A percentile compares a stretch with the other conserved stretches of the same genome.
Evolutionary conservation across 2,113 vertebrate species (phyloP).

Genomic region (Salvelinus fontinalis): DNA sequence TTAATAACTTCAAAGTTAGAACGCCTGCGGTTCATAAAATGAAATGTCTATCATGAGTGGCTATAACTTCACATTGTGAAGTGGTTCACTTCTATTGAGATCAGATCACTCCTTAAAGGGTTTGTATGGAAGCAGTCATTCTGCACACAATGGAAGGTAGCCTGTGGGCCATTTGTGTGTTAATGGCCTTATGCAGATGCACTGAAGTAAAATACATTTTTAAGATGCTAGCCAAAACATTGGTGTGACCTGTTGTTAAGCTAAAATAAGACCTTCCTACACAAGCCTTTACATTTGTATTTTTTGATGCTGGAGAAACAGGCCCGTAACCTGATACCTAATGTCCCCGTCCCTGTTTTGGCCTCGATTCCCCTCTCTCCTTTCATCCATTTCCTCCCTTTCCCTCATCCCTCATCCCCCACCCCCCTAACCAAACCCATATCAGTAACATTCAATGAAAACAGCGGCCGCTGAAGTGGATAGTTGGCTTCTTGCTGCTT

Average conservation of each 20-base stretch:
- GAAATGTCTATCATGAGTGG: background rate
- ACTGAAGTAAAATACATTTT: background rate
- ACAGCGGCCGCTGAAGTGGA: constrained; percentile 43
- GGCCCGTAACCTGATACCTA: constrained; percentile 59
- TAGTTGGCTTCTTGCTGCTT: constrained; percentile 57
- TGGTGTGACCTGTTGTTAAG: background rate
- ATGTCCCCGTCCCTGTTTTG: constrained; percentile 24
- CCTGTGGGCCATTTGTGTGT: background rate
- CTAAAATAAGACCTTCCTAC: constrained; percentile 21
- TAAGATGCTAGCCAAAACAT: background rate
- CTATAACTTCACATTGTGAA: background rate
- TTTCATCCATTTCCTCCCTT: constrained; percentile 51
- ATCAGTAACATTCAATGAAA: constrained; percentile 51
- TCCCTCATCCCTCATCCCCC: constrained; percentile 19
- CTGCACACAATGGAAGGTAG: background rate
- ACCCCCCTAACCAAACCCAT: constrained; percentile 27
- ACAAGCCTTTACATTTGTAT: constrained; percentile 6
- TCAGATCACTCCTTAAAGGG: background rate
- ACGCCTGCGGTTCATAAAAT: too few species aligned
- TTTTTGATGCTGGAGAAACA: constrained; percentile 18
- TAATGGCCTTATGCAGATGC: background rate
- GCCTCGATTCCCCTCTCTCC: constrained; percentile 5
- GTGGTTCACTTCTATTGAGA: background rate
- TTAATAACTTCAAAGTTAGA: too few species aligned
- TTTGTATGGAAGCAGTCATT: background rate